A percentile compares a stretch with the other conserved stretches of the same genome.
Conservation (phyloP, 2,113 vertebrate genomes). For the Campylomormyrus tamandua region DNA sequence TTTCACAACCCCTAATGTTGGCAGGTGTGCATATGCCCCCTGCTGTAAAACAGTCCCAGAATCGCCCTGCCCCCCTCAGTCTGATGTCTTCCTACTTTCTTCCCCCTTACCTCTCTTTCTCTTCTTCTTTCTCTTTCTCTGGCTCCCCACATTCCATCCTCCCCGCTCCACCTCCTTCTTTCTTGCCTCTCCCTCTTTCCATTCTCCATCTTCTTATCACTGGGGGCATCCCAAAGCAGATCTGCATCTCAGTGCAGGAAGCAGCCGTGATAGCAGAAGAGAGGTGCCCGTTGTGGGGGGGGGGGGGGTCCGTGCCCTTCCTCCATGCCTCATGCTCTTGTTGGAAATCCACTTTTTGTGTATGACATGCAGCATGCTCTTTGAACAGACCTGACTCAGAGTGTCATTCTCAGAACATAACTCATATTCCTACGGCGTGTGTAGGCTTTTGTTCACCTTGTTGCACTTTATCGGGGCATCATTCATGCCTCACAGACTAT, state of each 20-base stretch:
- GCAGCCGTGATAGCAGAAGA: background rate
- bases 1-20: background rate
- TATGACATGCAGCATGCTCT: background rate
- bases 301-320: background rate
- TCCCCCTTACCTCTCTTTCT: background rate
- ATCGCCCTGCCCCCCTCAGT: background rate
- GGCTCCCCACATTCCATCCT: background rate
- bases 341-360: background rate
- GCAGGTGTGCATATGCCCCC: background rate
- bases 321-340: too few species aligned
- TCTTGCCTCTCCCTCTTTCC: background rate
- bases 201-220: too few species aligned
- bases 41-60: background rate
- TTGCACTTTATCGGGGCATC: background rate
- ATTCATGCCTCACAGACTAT: background rate
- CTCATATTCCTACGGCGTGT: background rate
- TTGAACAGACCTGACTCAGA: background rate
- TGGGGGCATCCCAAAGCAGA: background rate
- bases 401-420: background rate
- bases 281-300: background rate
- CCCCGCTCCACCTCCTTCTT: background rate
- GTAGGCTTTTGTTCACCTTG: background rate
- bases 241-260: background rate
- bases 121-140: background rate
- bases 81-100: background rate